Conservation (phyloP, 2,797 vertebrate species). For the Peromyscus melanophrys region DNA sequence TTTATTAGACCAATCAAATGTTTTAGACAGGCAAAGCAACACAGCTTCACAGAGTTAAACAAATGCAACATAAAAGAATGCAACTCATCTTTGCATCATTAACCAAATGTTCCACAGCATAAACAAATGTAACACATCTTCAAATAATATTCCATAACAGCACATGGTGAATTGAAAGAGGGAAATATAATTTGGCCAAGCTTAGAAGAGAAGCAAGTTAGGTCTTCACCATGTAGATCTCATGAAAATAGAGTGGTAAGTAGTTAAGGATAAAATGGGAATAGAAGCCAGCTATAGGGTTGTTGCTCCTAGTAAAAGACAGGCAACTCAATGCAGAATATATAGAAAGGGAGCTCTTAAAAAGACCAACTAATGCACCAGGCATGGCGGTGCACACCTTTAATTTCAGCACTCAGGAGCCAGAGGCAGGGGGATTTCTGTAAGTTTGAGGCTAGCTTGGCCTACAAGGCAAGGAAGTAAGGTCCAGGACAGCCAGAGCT, state of each 20-base stretch:
- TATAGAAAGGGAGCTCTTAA: not conserved
- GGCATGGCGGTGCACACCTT: not conserved
- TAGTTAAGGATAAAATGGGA: not conserved
- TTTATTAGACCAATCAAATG: no score
- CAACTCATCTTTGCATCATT: no score
- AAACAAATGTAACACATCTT: no score
- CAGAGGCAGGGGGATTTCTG: not conserved
- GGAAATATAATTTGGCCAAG: not conserved
- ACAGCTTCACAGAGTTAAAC: no score
- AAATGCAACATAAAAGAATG: no score
- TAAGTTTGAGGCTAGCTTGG: not conserved
- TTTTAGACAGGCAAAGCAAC: no score
- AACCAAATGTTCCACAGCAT: no score
- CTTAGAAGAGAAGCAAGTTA: not conserved
- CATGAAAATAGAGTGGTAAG: not conserved
- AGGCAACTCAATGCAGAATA: not conserved
- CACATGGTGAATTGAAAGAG: conserved; percentile 16
- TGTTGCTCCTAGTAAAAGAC: not conserved
- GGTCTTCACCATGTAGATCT: not conserved
- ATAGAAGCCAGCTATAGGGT: not conserved
- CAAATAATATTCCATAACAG: no score
- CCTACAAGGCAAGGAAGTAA: not conserved
- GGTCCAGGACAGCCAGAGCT: not conserved
- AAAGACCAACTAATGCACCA: not conserved
- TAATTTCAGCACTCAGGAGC: not conserved